Percentiles rank a stretch among this genome's conserved stretches.
These are phyloP conservation scores for Eutolmus rufibarbis DNA, from an alignment of 2,888 invertebrate genomes.

Conservation along the genomic window DNA sequence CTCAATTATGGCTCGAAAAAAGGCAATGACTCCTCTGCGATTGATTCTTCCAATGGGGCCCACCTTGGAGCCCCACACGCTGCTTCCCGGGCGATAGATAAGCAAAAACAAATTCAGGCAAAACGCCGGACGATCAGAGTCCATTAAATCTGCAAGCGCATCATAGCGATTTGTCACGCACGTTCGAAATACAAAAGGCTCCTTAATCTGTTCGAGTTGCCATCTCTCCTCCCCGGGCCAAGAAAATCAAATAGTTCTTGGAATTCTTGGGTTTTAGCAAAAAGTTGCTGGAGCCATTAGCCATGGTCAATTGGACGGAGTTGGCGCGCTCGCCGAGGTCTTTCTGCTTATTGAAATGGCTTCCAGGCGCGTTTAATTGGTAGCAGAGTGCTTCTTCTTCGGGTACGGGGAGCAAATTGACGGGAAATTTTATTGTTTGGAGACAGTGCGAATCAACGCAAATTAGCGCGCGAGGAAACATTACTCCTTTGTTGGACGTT, in stretches of 20 bases:
- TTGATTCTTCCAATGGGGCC: not conserved
- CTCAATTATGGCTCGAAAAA: not conserved
- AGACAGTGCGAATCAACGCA: not conserved
- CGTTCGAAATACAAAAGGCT: constrained; percentile 41
- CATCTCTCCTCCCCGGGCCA: not conserved
- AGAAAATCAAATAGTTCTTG: constrained; percentile 19
- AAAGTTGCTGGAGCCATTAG: not conserved
- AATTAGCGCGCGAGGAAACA: not conserved
- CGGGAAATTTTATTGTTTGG: not conserved
- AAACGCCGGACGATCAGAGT: constrained; percentile 9
- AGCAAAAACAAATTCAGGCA: constrained; percentile 18
- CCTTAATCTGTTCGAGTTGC: constrained; percentile 22
- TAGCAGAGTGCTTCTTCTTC: not conserved
- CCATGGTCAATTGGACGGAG: constrained; percentile 22
- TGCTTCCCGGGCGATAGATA: not conserved
- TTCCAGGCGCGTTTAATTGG: constrained; percentile 25
- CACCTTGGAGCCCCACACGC: not conserved
- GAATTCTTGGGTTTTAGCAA: not conserved
- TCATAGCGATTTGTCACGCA: constrained; percentile 45
- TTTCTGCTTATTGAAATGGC: constrained; percentile 26
- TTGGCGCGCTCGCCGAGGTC: not conserved
- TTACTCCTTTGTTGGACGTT: not conserved
- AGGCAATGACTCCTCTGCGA: not conserved
- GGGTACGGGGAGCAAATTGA: not conserved
- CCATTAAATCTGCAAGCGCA: constrained; percentile 42